Evolutionary conservation across 1,140 invertebrate species (phyloP).

Genomic region (Temnothorax longispinosus): DNA sequence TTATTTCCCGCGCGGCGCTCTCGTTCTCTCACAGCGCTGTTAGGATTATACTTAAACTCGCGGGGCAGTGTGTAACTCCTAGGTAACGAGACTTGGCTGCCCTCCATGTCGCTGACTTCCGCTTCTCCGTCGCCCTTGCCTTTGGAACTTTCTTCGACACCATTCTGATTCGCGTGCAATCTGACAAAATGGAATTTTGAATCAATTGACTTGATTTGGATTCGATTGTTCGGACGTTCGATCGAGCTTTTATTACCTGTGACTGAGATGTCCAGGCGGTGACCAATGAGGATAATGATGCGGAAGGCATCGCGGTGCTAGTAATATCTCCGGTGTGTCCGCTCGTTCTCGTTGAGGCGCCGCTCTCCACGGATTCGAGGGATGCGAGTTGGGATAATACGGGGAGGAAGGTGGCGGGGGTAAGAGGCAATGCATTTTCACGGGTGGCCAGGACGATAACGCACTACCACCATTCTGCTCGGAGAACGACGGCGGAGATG

Average conservation of each 20-base stretch:
- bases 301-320: conserved; percentile 90
- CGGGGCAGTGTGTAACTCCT: conserved; percentile 93
- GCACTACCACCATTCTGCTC: conserved; percentile 76
- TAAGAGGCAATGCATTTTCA: conserved; percentile 84
- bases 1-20: conserved; percentile 85
- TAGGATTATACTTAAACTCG: conserved; percentile 92
- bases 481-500: conserved; percentile 70
- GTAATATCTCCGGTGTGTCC: conserved; percentile 91
- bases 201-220: background rate
- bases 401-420: conserved; percentile 80
- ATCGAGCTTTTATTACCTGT: conserved; percentile 71
- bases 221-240: background rate
- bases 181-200: conserved; percentile 62
- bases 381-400: conserved; percentile 77
- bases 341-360: conserved; percentile 75
- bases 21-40: conserved; percentile 85
- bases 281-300: conserved; percentile 83
- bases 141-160: conserved; percentile 80
- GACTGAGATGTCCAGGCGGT: conserved; percentile 76
- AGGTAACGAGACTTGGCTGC: conserved; percentile 90
- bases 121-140: conserved; percentile 80
- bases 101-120: conserved; percentile 82
- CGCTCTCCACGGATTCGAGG: conserved; percentile 78
- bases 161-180: conserved; percentile 80
- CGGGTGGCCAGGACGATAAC: conserved; percentile 82